Evolutionary conservation across 2,888 invertebrate species (phyloP).

Genomic region (Petrophora chlorosata): DNA sequence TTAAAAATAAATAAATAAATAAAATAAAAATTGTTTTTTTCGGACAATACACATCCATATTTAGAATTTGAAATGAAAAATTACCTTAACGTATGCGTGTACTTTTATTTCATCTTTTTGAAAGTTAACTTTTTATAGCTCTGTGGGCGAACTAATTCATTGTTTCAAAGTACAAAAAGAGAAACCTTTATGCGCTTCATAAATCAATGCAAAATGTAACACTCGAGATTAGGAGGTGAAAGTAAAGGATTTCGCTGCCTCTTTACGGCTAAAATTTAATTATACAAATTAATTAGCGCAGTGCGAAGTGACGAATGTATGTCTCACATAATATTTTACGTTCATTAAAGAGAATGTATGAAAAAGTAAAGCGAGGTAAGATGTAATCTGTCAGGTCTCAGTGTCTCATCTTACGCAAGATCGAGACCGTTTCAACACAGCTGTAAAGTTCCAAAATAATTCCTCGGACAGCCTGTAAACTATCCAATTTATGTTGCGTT

Average conservation of each 20-base stretch:
- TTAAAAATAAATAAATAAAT: no score
- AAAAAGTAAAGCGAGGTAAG: conserved; percentile 39
- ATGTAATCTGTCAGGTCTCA: conserved; percentile 55
- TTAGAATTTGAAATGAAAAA: background rate
- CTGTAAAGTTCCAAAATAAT: conserved; percentile 74
- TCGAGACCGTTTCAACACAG: conserved; percentile 65
- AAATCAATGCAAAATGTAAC: conserved; percentile 28
- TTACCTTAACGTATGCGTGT: background rate
- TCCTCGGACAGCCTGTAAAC: conserved; percentile 62
- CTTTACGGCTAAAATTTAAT: conserved; percentile 32
- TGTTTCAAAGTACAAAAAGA: conserved; percentile 23
- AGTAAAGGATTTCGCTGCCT: conserved; percentile 18
- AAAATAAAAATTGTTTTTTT: background rate
- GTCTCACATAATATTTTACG: conserved; percentile 32
- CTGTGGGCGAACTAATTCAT: conserved; percentile 17
- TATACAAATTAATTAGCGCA: conserved; percentile 35
- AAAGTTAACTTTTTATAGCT: conserved; percentile 13
- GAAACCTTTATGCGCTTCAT: conserved; percentile 21
- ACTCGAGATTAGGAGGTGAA: conserved; percentile 31
- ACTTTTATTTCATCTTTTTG: background rate
- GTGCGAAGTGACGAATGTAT: conserved; percentile 28
- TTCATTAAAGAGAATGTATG: conserved; percentile 42
- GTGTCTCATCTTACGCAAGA: conserved; percentile 59
- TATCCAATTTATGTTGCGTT: conserved; percentile 63
- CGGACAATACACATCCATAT: background rate